Evolutionary conservation across 2,888 invertebrate genomes (phyloP).

Genomic region (Zeuzera pyrina): DNA sequence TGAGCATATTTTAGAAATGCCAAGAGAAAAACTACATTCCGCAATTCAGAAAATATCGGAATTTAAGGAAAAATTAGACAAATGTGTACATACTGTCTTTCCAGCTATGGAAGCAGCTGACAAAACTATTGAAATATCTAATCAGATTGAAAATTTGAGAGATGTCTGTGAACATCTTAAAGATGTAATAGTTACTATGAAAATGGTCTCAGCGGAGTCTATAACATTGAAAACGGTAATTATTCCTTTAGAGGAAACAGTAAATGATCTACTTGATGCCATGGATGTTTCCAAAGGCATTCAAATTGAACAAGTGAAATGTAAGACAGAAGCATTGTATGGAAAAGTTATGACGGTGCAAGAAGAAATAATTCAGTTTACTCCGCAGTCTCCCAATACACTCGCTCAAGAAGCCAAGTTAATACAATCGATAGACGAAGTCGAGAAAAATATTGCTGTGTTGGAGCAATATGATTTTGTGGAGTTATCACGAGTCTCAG

Average conservation of each 20-base stretch:
- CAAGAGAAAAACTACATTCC: constrained; percentile 42
- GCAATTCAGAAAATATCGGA: constrained; percentile 38
- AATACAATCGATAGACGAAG: constrained; percentile 42
- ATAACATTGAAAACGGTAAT: constrained; percentile 22
- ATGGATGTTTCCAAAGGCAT: constrained; percentile 38
- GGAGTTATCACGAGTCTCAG: constrained; percentile 39
- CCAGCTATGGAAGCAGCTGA: constrained; percentile 42
- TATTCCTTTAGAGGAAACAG: constrained; percentile 25
- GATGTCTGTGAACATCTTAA: constrained; percentile 39
- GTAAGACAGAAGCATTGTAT: constrained; percentile 41
- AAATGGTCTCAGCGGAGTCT: constrained; percentile 13
- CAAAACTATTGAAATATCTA: constrained; percentile 44
- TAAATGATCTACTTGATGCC: constrained; percentile 36
- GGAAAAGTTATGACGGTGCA: constrained; percentile 36
- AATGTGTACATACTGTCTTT: constrained; percentile 37
- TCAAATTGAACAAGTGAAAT: constrained; percentile 38
- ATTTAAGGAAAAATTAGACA: constrained; percentile 44
- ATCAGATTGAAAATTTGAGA: constrained; percentile 37
- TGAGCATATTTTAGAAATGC: constrained; percentile 47
- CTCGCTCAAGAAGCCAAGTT: constrained; percentile 41
- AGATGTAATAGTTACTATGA: constrained; percentile 29
- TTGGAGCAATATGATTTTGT: constrained; percentile 52
- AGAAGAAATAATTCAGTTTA: constrained; percentile 46
- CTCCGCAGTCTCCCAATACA: constrained; percentile 25
- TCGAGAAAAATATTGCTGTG: constrained; percentile 48